Evolutionary conservation across 2,113 vertebrate species (phyloP).

Genomic region (Corapipo altera): DNA sequence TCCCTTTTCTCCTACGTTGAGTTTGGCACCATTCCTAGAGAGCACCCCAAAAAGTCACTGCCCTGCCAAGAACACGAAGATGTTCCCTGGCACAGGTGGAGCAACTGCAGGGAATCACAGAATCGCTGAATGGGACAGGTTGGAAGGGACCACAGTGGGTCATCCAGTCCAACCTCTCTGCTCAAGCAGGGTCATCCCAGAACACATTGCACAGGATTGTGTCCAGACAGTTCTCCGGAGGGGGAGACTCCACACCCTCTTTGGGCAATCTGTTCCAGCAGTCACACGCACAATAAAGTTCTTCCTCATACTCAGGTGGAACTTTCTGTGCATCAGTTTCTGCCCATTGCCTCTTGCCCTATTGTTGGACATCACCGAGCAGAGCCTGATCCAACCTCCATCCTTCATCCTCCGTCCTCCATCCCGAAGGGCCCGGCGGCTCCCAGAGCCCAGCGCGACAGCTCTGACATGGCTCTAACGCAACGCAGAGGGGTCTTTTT

Average conservation of each 20-base stretch:
- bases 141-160: not conserved
- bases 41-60: fast-evolving
- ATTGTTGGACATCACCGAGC: not conserved
- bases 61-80: fast-evolving
- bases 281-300: not conserved
- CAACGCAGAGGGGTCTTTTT: not conserved
- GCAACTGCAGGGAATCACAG: fast-evolving
- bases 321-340: not conserved
- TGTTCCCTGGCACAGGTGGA: not conserved
- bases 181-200: not conserved
- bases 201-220: not conserved
- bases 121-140: not conserved
- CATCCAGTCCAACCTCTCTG: not conserved
- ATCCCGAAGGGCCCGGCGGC: not conserved
- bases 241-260: not conserved
- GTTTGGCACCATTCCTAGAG: not conserved
- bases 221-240: not conserved
- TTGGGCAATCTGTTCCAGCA: too few species aligned
- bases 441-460: not conserved
- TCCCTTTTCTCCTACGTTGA: not conserved
- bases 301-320: not conserved
- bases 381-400: not conserved
- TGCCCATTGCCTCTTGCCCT: not conserved
- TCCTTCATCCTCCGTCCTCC: not conserved
- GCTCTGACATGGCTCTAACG: not conserved